Evolutionary conservation across 2,797 vertebrate genomes (phyloP).

Genomic region (Chelon labrosus): DNA sequence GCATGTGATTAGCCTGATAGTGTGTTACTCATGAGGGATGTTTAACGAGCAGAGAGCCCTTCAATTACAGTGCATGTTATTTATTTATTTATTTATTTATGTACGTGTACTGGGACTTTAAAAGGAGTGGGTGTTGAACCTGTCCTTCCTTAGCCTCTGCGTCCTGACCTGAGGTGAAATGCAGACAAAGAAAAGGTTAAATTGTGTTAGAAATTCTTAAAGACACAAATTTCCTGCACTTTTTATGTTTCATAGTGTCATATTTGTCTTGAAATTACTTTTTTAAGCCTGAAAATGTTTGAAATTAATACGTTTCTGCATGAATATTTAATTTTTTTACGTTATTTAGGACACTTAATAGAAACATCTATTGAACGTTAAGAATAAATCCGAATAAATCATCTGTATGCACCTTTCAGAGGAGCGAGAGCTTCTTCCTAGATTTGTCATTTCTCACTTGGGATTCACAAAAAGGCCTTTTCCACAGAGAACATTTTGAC

Average conservation of each 20-base stretch:
- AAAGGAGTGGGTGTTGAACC: too few relatives aligned
- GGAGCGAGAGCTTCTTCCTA: too few relatives aligned
- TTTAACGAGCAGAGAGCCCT: slow-evolving; percentile 23
- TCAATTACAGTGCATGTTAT: slow-evolving; percentile 6
- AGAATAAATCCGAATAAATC: not conserved
- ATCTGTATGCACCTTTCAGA: not conserved
- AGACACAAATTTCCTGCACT: not conserved
- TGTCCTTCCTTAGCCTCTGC: too few relatives aligned
- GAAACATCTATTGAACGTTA: too few relatives aligned
- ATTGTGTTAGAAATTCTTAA: not conserved
- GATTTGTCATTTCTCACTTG: not conserved
- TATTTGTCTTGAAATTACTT: too few relatives aligned
- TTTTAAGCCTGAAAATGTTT: too few relatives aligned
- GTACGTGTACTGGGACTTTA: slow-evolving; percentile 22
- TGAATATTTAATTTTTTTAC: too few relatives aligned
- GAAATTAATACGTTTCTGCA: too few relatives aligned
- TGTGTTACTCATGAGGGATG: slow-evolving; percentile 40
- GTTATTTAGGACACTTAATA: too few relatives aligned
- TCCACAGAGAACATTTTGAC: slow-evolving; percentile 9
- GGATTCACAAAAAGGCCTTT: not conserved
- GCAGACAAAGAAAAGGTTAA: too few relatives aligned
- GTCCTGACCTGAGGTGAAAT: too few relatives aligned
- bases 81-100: slow-evolving; percentile 28
- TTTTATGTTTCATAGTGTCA: not conserved
- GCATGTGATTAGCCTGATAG: slow-evolving; percentile 39